Percentiles rank a stretch among this genome's conserved stretches.
phyloP scores from a whole-genome alignment of 35 echinoderm and acorn worm species.

The Apostichopus japonicus region DNA sequence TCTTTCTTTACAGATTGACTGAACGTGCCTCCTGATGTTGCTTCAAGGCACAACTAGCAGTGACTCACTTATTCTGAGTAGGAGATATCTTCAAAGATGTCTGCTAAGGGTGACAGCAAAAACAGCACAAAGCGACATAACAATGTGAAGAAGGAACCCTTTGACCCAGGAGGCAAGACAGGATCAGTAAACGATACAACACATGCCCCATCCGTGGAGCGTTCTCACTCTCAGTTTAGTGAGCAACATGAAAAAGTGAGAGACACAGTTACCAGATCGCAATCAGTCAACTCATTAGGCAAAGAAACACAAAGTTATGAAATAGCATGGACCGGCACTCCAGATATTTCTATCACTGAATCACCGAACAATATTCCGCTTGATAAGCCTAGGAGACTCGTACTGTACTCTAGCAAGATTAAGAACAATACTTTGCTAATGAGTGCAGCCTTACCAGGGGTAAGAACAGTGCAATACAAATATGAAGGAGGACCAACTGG shows the following conservation, averaged over 20 bases:
- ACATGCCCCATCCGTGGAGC: background rate
- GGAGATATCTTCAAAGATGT: conserved; percentile 25
- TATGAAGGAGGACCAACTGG: conserved; percentile 72
- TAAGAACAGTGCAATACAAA: conserved; percentile 94
- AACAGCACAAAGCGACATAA: background rate
- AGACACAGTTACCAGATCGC: background rate
- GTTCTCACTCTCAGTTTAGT: background rate
- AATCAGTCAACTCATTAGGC: conserved; percentile 21
- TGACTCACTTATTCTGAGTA: background rate
- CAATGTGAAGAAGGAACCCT: conserved; percentile 23
- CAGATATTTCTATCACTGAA: conserved; percentile 46
- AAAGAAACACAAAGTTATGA: background rate
- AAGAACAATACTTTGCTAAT: conserved; percentile 76
- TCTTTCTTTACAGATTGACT: conserved; percentile 10
- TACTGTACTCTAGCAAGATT: conserved; percentile 90
- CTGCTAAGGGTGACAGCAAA: conserved; percentile 21
- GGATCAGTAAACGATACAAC: background rate
- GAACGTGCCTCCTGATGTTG: conserved; percentile 1
- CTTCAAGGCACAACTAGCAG: background rate
- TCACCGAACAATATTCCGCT: conserved; percentile 23
- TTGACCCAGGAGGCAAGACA: conserved; percentile 35
- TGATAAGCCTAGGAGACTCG: conserved; percentile 57
- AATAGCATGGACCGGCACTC: background rate
- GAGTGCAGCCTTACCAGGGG: conserved; percentile 75
- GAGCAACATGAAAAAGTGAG: background rate